These are phyloP conservation scores for Mesitornis unicolor DNA, from an alignment of 2,113 vertebrate species.

Conservation along the genomic window DNA sequence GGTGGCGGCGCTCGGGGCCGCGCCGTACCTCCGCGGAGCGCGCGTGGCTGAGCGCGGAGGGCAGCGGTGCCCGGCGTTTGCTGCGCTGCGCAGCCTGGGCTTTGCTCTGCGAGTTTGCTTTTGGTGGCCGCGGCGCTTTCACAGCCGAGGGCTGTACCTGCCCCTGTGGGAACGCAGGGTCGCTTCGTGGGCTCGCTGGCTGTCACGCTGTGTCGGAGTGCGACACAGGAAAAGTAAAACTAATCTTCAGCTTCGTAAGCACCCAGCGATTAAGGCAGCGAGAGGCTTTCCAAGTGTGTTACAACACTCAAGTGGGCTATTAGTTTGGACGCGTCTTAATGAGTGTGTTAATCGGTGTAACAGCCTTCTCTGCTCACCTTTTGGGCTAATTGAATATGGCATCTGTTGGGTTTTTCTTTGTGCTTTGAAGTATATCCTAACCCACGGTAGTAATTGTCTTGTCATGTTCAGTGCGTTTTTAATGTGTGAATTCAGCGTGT, in stretches of 20 bases:
- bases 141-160: background rate
- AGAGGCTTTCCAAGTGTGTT: background rate
- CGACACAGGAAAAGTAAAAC: background rate
- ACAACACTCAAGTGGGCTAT: background rate
- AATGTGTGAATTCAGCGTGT: background rate
- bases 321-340: background rate
- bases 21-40: background rate
- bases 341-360: background rate
- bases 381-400: background rate
- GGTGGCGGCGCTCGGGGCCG: background rate
- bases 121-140: rapidly evolving
- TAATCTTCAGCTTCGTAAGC: background rate
- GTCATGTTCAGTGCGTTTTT: background rate
- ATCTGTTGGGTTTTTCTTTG: background rate
- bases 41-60: background rate
- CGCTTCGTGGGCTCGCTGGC: background rate
- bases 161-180: rapidly evolving
- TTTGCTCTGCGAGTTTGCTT: rapidly evolving
- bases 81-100: background rate
- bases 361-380: background rate
- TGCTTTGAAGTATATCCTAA: background rate
- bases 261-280: background rate
- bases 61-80: background rate
- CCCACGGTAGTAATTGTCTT: background rate
- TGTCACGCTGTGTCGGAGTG: background rate